A percentile compares a stretch with the other conserved stretches of the same genome.
phyloP scores from a whole-genome alignment of 2,888 invertebrate species.

The Andrena trimmerana region DNA sequence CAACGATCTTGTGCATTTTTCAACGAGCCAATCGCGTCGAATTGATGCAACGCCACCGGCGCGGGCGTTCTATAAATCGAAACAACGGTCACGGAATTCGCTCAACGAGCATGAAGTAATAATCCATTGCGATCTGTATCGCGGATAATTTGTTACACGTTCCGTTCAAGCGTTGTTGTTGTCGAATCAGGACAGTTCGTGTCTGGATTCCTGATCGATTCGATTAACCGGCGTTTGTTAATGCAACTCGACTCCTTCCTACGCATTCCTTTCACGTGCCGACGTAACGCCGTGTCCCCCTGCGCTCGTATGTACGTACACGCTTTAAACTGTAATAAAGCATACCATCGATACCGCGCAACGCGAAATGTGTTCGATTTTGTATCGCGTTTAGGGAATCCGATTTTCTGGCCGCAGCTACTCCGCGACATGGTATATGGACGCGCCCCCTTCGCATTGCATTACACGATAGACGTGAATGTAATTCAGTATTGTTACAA shows the following conservation, averaged over 20 bases:
- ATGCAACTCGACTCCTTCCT: slow-evolving; percentile 15
- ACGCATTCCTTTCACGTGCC: slow-evolving; percentile 13
- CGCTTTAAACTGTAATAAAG: background rate
- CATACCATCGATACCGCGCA: background rate
- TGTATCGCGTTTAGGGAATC: background rate
- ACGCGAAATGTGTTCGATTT: slow-evolving; percentile 13
- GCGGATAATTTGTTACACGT: slow-evolving; percentile 10
- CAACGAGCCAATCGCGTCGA: slow-evolving; percentile 33
- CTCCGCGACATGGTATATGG: background rate
- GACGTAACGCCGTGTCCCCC: background rate
- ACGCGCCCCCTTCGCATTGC: background rate
- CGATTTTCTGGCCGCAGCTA: background rate
- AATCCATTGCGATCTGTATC: background rate
- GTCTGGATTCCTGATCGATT: slow-evolving; percentile 14
- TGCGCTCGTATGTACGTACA: background rate
- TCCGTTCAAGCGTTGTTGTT: background rate
- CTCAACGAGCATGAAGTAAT: background rate
- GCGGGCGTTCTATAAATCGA: background rate
- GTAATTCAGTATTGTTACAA: slow-evolving; percentile 46
- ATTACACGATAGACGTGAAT: slow-evolving; percentile 5
- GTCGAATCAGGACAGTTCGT: slow-evolving; percentile 7
- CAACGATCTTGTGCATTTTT: slow-evolving; percentile 45
- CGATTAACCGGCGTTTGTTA: slow-evolving; percentile 21
- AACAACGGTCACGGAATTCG: background rate
- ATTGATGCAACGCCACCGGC: background rate